These are phyloP conservation scores for Aphis gossypii DNA, from an alignment of 1,140 invertebrate species.

Conservation along the genomic window DNA sequence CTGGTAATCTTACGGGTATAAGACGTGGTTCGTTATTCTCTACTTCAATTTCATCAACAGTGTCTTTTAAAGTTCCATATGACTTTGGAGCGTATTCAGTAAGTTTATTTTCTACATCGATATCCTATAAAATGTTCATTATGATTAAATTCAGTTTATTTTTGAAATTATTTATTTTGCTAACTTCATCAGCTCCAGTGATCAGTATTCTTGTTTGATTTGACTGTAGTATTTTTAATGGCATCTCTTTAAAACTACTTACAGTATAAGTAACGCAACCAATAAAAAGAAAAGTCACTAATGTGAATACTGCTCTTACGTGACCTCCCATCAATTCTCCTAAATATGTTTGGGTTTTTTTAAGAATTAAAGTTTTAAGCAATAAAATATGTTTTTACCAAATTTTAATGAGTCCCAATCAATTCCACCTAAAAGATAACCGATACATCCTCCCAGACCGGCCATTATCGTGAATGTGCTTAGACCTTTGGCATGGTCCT, in stretches of 20 bases:
- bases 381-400: slow-evolving; percentile 67
- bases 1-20: slow-evolving; percentile 7
- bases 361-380: not conserved
- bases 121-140: slow-evolving; percentile 1
- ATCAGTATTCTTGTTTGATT: slow-evolving; percentile 44
- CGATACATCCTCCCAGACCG: slow-evolving; percentile 91
- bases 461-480: slow-evolving; percentile 97
- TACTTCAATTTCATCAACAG: not conserved
- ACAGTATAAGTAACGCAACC: slow-evolving; percentile 81
- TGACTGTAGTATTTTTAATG: slow-evolving; percentile 68
- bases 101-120: slow-evolving; percentile 16
- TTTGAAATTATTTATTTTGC: not conserved
- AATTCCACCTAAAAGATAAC: slow-evolving; percentile 90
- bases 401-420: slow-evolving; percentile 89
- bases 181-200: not conserved
- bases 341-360: slow-evolving; percentile 62
- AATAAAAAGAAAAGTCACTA: slow-evolving; percentile 87
- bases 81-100: not conserved
- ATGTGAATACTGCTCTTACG: slow-evolving; percentile 86
- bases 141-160: not conserved
- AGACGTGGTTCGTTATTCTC: slow-evolving; percentile 26
- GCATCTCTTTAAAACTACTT: slow-evolving; percentile 88
- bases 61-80: slow-evolving; percentile 35
- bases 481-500: slow-evolving; percentile 90
- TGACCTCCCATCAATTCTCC: slow-evolving; percentile 83